A percentile compares a stretch with the other conserved stretches of the same genome.
phyloP scores from a whole-genome alignment of 2,888 invertebrate genomes.

The Toxonevra muliebris region DNA sequence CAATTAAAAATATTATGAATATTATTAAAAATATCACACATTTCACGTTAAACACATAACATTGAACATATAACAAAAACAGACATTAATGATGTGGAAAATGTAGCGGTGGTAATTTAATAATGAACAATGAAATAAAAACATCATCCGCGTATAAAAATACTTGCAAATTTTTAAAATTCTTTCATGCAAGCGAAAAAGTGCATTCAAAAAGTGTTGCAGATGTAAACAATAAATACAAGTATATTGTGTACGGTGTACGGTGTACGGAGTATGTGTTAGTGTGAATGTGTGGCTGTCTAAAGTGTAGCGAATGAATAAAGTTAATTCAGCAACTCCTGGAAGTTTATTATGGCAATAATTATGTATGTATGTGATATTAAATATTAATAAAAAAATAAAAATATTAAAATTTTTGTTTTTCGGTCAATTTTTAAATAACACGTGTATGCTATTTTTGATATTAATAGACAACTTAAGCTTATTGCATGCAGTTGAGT shows the following conservation, averaged over 20 bases:
- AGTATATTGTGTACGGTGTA: neutral
- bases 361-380: neutral
- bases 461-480: too few species aligned
- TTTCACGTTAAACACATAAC: neutral
- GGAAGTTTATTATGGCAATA: neutral
- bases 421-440: too few species aligned
- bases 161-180: neutral
- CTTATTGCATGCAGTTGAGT: too few species aligned
- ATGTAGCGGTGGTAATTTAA: constrained; percentile 29
- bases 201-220: neutral
- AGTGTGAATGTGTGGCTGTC: neutral
- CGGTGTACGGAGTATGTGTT: neutral
- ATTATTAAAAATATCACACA: neutral
- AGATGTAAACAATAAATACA: neutral
- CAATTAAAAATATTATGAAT: too few species aligned
- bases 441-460: too few species aligned
- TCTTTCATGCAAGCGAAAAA: neutral
- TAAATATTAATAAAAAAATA: neutral
- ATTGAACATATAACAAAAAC: neutral
- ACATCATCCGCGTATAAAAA: neutral
- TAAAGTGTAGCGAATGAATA: constrained; percentile 1
- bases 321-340: neutral
- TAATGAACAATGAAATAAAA: constrained; percentile 1
- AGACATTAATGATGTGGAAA: constrained; percentile 4
- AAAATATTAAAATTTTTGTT: neutral